Percentiles rank a stretch among this genome's conserved stretches.
Conservation (phyloP, 1,140 invertebrate genomes). For the Drosophila arawakana region DNA sequence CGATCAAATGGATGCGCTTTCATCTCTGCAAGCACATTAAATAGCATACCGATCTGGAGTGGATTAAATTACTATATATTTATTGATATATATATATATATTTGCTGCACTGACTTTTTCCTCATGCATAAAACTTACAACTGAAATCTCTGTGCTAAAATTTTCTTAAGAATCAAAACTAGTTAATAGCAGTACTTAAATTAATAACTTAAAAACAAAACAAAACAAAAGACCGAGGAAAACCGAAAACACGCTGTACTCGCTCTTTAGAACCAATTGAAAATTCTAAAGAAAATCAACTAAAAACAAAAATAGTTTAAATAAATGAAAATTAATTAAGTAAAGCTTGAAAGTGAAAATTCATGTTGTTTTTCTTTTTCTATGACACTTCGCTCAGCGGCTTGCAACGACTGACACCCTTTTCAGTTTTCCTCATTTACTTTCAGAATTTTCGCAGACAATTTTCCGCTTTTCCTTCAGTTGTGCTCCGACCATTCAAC, state of each 20-base stretch:
- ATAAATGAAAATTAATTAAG: conserved; percentile 35
- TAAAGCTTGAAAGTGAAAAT: conserved; percentile 40
- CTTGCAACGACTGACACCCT: conserved; percentile 64
- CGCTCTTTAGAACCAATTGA: conserved; percentile 45
- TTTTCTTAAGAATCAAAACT: conserved; percentile 74
- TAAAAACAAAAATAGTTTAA: conserved; percentile 15
- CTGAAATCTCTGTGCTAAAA: conserved; percentile 67
- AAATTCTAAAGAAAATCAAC: conserved; percentile 14
- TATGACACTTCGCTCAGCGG: conserved; percentile 25
- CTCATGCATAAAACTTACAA: conserved; percentile 44
- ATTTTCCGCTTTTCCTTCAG: conserved; percentile 23
- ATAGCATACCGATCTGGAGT: conserved; percentile 38
- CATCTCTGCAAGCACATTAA: conserved; percentile 83
- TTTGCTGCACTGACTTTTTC: conserved; percentile 14
- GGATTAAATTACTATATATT: conserved; percentile 4
- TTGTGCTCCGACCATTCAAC: conserved; percentile 19
- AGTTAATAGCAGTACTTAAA: conserved; percentile 52
- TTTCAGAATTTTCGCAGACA: no score
- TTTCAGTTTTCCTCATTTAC: conserved; percentile 10
- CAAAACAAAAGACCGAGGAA: conserved; percentile 19
- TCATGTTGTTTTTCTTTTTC: conserved; percentile 3
- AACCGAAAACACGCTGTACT: conserved; percentile 43
- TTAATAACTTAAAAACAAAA: background rate
- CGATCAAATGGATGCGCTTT: conserved; percentile 81
- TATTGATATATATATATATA: conserved; percentile 4